A percentile compares a stretch with the other conserved stretches of the same genome.
phyloP scores from a whole-genome alignment of 2,888 invertebrate genomes.

The Electrophaes corylata region DNA sequence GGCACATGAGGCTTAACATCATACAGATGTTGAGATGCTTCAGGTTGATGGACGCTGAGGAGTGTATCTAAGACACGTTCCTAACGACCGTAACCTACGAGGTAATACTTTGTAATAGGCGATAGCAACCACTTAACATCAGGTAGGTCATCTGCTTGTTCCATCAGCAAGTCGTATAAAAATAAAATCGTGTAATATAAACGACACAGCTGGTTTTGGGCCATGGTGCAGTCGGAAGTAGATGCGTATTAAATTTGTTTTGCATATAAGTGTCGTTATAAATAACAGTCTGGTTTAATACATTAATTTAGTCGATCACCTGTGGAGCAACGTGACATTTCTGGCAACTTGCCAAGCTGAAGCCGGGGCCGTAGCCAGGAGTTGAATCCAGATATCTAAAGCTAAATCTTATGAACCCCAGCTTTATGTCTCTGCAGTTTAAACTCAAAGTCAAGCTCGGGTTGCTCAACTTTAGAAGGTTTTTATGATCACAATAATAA shows the following conservation, averaged over 20 bases:
- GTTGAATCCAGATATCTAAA: slow-evolving; percentile 15
- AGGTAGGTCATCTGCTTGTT: too few relatives aligned
- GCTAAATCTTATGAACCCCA: not conserved
- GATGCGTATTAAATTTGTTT: slow-evolving; percentile 17
- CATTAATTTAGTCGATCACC: slow-evolving; percentile 42
- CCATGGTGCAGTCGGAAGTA: not conserved
- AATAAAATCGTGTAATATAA: too few relatives aligned
- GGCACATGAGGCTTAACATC: too few relatives aligned
- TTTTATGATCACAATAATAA: not conserved
- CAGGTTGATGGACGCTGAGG: too few relatives aligned
- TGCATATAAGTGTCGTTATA: slow-evolving; percentile 9
- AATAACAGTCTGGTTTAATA: slow-evolving; percentile 22
- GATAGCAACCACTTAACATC: too few relatives aligned
- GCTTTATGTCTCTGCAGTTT: not conserved
- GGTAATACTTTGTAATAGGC: too few relatives aligned
- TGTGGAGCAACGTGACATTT: slow-evolving; percentile 43
- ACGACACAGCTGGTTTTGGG: not conserved
- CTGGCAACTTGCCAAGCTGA: slow-evolving; percentile 41
- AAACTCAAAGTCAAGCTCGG: not conserved
- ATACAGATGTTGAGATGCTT: too few relatives aligned
- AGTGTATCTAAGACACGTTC: too few relatives aligned
- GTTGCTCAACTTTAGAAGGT: too few relatives aligned
- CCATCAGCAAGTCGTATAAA: too few relatives aligned
- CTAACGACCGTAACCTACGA: too few relatives aligned
- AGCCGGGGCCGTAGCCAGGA: slow-evolving; percentile 26